phyloP scores from a whole-genome alignment of 2,797 vertebrate genomes.

The Pseudomugil gertrudae region DNA sequence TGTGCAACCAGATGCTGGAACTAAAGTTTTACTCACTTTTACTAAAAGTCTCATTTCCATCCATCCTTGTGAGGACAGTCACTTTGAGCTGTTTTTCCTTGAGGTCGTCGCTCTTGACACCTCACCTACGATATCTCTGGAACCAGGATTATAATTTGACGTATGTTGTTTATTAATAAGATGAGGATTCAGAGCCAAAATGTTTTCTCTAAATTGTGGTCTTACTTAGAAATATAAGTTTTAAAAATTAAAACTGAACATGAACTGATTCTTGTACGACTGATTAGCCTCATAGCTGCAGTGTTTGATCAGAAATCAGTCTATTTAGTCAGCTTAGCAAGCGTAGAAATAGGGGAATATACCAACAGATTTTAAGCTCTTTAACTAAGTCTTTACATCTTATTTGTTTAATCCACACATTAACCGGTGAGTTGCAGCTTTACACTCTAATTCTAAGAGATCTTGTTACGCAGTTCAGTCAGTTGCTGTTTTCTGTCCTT shows the following conservation, averaged over 20 bases:
- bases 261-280: background rate
- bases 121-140: background rate
- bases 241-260: background rate
- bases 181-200: background rate
- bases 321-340: too few species aligned
- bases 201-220: background rate
- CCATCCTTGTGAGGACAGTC: background rate
- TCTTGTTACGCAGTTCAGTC: background rate
- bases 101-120: too few species aligned
- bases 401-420: background rate
- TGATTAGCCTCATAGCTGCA: too few species aligned
- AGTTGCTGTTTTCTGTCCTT: background rate
- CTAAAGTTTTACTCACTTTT: background rate
- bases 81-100: too few species aligned
- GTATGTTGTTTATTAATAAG: slow-evolving; percentile 3
- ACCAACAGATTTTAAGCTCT: background rate
- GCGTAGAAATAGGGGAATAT: background rate
- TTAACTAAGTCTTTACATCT: background rate
- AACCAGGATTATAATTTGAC: background rate
- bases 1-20: slow-evolving; percentile 21
- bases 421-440: background rate
- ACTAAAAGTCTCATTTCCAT: slow-evolving; percentile 10
- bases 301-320: too few species aligned
- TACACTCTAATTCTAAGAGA: background rate
- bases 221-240: background rate